phyloP scores from a whole-genome alignment of 2,797 vertebrate genomes.

The Diplodus sargus region DNA sequence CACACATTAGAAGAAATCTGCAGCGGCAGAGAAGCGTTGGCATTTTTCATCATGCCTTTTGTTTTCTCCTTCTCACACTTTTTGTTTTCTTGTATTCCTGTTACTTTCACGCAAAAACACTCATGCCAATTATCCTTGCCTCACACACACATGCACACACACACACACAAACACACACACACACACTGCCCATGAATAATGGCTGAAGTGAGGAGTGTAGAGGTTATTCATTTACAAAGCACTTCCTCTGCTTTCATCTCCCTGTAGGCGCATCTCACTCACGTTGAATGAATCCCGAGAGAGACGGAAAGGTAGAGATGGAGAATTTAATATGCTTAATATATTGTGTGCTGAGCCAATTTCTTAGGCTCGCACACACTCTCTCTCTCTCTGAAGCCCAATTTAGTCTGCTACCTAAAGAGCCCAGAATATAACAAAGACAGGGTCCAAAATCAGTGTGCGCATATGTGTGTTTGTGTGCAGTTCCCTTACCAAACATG shows the following conservation, averaged over 20 bases:
- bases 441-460: too few species aligned
- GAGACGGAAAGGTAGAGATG: conserved; percentile 27
- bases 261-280: conserved; percentile 19
- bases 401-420: too few species aligned
- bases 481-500: not conserved
- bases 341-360: conserved; percentile 19
- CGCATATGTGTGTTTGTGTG: not conserved
- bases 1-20: conserved; percentile 25
- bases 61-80: not conserved
- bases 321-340: conserved; percentile 22
- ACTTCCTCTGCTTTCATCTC: conserved; percentile 42
- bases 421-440: too few species aligned
- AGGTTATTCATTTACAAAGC: conserved; percentile 56
- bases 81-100: not conserved
- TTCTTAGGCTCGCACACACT: not conserved
- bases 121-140: not conserved
- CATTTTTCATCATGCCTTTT: not conserved
- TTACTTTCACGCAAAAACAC: conserved; percentile 1
- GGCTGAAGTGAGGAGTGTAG: conserved; percentile 4
- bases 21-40: not conserved
- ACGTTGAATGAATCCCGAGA: conserved; percentile 33
- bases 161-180: not conserved
- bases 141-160: not conserved
- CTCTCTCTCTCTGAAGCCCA: not conserved
- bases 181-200: conserved; percentile 17